A percentile compares a stretch with the other conserved stretches of the same genome.
Conservation (phyloP, 2,797 vertebrate genomes). For the Potorous gilbertii region DNA sequence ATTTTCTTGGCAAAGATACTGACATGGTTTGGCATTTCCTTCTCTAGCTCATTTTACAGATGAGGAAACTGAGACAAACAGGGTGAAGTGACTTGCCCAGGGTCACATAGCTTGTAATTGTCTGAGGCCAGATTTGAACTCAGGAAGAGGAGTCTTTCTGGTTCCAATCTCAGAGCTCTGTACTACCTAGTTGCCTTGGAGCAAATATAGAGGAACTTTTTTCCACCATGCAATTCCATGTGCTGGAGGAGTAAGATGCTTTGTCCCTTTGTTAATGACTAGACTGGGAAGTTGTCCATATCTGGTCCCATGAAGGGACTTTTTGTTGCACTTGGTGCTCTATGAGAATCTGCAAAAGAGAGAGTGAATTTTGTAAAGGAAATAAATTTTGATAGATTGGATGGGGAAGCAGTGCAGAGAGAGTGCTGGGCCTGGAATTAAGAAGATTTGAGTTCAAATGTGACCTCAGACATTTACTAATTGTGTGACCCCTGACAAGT, state of each 20-base stretch:
- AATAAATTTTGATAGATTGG: too few species aligned
- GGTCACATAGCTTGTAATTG: not conserved
- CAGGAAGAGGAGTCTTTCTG: not conserved
- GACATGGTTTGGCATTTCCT: not conserved
- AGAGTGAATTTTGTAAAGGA: not conserved
- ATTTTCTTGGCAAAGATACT: not conserved
- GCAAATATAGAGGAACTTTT: not conserved
- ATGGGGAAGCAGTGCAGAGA: not conserved
- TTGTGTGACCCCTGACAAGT: too few species aligned
- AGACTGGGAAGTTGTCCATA: not conserved
- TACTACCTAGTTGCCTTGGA: not conserved
- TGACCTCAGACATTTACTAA: not conserved
- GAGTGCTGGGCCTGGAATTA: not conserved
- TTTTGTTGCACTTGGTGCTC: too few species aligned
- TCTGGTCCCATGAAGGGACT: too few species aligned
- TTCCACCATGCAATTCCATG: not conserved
- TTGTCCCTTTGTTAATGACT: not conserved
- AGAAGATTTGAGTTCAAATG: not conserved
- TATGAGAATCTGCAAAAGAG: not conserved
- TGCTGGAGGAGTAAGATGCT: not conserved
- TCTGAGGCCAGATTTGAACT: not conserved
- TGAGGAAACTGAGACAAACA: not conserved
- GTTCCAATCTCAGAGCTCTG: not conserved
- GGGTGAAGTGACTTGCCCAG: not conserved
- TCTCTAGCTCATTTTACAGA: not conserved